Conservation (phyloP, 2,797 vertebrate genomes). For the Dipus sagitta region DNA sequence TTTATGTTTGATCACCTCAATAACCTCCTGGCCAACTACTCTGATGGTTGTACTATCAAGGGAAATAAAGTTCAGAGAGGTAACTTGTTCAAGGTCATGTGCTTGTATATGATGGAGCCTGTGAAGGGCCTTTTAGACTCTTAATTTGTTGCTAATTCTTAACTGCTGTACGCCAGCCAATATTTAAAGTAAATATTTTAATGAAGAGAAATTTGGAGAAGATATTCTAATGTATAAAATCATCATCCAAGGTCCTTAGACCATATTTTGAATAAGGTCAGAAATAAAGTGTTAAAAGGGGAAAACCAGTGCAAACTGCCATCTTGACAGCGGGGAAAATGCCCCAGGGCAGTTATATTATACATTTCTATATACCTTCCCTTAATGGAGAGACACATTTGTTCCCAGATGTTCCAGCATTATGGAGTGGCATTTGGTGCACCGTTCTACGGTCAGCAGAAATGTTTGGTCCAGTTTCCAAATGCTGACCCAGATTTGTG, state of each 20-base stretch:
- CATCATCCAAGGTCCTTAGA: background rate
- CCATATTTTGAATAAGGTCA: background rate
- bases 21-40: background rate
- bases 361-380: background rate
- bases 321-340: background rate
- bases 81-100: background rate
- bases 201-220: background rate
- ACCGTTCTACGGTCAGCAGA: no score
- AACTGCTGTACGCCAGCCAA: background rate
- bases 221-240: background rate
- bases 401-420: background rate
- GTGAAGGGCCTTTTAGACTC: background rate
- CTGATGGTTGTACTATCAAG: background rate
- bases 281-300: background rate
- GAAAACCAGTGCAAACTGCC: background rate
- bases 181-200: slow-evolving; percentile 13
- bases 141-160: background rate
- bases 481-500: background rate
- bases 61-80: background rate
- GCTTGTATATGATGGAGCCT: background rate
- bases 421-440: no score
- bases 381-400: background rate
- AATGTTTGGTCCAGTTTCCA: background rate
- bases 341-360: background rate
- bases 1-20: background rate